These are phyloP conservation scores for Latheticus oryzae DNA, from an alignment of 2,888 invertebrate species.

Conservation along the genomic window DNA sequence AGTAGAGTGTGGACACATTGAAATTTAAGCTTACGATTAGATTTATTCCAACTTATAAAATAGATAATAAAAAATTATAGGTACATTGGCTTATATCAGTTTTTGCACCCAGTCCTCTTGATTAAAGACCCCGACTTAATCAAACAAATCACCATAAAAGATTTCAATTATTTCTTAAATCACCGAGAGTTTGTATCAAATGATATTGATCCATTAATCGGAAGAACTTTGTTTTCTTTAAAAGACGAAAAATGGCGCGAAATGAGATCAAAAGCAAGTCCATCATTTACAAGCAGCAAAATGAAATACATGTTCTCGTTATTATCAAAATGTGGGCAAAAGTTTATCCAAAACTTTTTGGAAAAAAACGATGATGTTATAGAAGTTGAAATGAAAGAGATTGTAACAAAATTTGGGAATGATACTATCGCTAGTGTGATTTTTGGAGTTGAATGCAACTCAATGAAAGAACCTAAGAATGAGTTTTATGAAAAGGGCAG, in stretches of 20 bases:
- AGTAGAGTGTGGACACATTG: no score
- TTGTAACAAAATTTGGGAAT: slow-evolving; percentile 65
- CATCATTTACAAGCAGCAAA: slow-evolving; percentile 60
- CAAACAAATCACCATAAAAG: slow-evolving; percentile 69
- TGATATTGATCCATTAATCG: slow-evolving; percentile 66
- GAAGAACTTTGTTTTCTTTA: slow-evolving; percentile 59
- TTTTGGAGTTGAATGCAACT: slow-evolving; percentile 69
- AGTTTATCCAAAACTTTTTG: slow-evolving; percentile 48
- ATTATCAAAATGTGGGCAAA: slow-evolving; percentile 50
- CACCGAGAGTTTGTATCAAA: slow-evolving; percentile 53
- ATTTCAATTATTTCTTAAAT: slow-evolving; percentile 72
- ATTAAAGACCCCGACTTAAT: slow-evolving; percentile 71
- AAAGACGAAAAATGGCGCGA: slow-evolving; percentile 54
- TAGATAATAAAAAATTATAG: slow-evolving; percentile 46
- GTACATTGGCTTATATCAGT: slow-evolving; percentile 52
- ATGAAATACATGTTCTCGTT: slow-evolving; percentile 64
- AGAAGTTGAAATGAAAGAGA: slow-evolving; percentile 65
- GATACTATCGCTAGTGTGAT: slow-evolving; percentile 70
- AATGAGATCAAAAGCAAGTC: slow-evolving; percentile 59
- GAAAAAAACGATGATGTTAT: slow-evolving; percentile 49
- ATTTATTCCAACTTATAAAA: no score
- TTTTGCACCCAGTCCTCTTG: slow-evolving; percentile 64
- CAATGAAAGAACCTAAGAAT: slow-evolving; percentile 67
- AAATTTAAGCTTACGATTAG: no score
- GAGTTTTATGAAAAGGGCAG: slow-evolving; percentile 69